Base-by-base conservation (phyloP, 2,888 invertebrate species). In the Diaperis boleti region DNA sequence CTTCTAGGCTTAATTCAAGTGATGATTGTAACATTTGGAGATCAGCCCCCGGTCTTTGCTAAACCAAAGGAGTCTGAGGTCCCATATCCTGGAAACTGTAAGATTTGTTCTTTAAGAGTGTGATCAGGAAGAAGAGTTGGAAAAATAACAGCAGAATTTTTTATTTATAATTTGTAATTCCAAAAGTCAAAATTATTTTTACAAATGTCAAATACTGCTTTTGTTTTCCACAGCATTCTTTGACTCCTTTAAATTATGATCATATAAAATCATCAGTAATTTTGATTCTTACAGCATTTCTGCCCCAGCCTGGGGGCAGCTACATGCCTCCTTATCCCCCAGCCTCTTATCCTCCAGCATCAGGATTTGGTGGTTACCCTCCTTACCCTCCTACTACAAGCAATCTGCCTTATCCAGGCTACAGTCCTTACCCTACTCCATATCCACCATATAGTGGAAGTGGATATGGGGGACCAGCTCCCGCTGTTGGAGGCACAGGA, bases 41-140 rank as follows among this genome's bases (percentile, higher is more conserved):
- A 98, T 69, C 87, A 92, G 72, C 98, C 98, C 56, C 99, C 99
- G 1, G 97, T 99, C 2, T 95, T 91, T 82, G 87, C 94, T 0
- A 91, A 88, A 78, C 86, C 87, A 11, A 88, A 87, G 65, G 85
- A 75, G 18, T 71, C 73, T 41, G 72, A 81, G 1, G 75, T 83
- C 2, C 85, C 87, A 26, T 88, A 89, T 74, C 87, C 88, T 20
- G 69, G 80, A 33, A 83, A 83, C 73, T 74, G 85, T 85, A 74
- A 82, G 81, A 26, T 20, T 26, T 26, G 2, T 26, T 13, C 6
- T 2, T 2, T 45, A n/a, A n/a, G n/a, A n/a, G n/a, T n/a, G n/a
- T n/a, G n/a, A n/a, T n/a, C n/a, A n/a, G n/a, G n/a, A n/a, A n/a
- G n/a, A n/a, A n/a, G n/a, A n/a, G n/a, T n/a, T 22, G 22, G 22